phyloP scores from a whole-genome alignment of 2,113 vertebrate species.

The Cochlearius cochlearius region DNA sequence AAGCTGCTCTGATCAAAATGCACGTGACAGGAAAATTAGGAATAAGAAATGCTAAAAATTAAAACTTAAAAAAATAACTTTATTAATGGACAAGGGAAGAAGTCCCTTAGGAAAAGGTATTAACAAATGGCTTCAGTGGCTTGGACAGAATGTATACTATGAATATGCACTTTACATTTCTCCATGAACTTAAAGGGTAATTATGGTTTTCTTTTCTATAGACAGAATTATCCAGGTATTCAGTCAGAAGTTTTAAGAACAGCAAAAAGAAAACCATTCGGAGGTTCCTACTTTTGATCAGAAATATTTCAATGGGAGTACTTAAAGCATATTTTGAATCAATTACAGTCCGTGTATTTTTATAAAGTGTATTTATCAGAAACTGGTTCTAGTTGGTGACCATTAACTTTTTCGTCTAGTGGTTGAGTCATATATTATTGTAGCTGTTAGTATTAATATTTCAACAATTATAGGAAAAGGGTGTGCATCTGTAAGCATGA shows the following conservation, averaged over 20 bases:
- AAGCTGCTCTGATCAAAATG: neutral
- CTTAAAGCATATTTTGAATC: neutral
- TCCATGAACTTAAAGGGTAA: neutral
- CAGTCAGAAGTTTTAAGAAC: neutral
- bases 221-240: neutral
- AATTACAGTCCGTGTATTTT: neutral
- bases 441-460: neutral
- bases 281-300: neutral
- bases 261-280: neutral
- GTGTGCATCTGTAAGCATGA: neutral
- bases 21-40: neutral
- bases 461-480: neutral
- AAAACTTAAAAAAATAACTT: neutral
- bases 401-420: neutral
- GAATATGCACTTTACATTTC: neutral
- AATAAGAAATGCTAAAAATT: neutral
- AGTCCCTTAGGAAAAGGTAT: neutral
- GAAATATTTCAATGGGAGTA: neutral
- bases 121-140: neutral
- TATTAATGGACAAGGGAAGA: neutral
- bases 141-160: neutral
- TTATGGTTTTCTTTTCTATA: neutral
- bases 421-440: neutral
- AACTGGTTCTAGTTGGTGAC: neutral
- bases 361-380: neutral